phyloP scores from a whole-genome alignment of 2,888 invertebrate genomes.

The Nephrotoma appendiculata region DNA sequence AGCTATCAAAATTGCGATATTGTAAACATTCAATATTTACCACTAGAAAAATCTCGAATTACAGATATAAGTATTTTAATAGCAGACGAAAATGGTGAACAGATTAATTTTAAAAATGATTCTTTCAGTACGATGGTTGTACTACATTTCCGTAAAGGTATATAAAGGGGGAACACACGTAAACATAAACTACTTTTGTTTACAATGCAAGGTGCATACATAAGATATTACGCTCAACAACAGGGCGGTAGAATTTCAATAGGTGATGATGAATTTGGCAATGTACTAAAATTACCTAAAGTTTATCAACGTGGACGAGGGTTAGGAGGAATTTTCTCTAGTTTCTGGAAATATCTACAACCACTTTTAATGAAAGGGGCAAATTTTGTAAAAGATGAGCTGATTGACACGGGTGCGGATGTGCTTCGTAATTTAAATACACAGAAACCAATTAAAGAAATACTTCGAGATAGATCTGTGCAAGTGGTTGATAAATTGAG shows the following conservation, averaged over 20 bases:
- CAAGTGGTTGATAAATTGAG: neutral
- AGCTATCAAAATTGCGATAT: neutral
- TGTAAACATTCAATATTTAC: neutral
- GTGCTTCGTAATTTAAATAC: neutral
- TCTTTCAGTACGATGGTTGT: neutral
- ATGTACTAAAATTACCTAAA: neutral
- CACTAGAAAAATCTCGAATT: neutral
- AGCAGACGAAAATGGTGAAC: neutral
- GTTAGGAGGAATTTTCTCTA: neutral
- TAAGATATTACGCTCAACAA: no score
- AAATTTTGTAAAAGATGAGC: neutral
- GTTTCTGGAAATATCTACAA: neutral
- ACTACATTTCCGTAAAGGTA: neutral
- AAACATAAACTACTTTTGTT: neutral
- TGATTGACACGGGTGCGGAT: neutral
- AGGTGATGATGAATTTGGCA: neutral
- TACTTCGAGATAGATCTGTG: no score
- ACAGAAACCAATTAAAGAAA: neutral
- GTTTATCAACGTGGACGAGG: neutral
- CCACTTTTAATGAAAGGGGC: neutral
- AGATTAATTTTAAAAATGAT: neutral
- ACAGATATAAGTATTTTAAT: neutral
- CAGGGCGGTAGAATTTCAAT: neutral
- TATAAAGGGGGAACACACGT: neutral
- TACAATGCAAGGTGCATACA: no score